Conservation (phyloP, 2,797 vertebrate species). For the Erithacus rubecula region DNA sequence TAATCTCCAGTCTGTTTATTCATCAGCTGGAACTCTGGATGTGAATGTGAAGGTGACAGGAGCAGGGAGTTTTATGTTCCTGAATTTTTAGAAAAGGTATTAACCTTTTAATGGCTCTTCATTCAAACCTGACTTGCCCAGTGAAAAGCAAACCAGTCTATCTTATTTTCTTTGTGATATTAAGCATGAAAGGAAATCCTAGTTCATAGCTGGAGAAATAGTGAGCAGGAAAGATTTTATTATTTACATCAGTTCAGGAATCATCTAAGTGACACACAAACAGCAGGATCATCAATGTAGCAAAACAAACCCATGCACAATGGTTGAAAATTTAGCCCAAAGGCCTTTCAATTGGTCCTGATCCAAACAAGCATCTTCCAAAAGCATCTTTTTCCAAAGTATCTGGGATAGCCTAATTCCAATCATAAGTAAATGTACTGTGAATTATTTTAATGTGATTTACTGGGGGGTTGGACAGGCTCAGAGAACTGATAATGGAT, state of each 20-base stretch:
- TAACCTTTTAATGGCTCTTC: constrained; percentile 36
- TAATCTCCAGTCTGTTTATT: constrained; percentile 68
- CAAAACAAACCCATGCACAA: not conserved
- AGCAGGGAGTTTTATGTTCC: constrained; percentile 23
- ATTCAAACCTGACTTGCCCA: constrained; percentile 21
- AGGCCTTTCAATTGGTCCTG: not conserved
- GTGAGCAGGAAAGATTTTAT: not conserved
- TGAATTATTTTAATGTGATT: not conserved
- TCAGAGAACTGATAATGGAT: not conserved
- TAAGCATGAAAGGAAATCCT: not conserved
- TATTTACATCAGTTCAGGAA: not conserved
- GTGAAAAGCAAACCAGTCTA: not conserved
- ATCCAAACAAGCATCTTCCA: not conserved
- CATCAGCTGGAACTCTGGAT: constrained; percentile 55
- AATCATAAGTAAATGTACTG: not conserved
- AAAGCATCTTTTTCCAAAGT: not conserved
- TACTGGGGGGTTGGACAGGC: not conserved
- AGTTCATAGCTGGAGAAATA: not conserved
- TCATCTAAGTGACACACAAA: not conserved
- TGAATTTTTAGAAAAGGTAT: constrained; percentile 23
- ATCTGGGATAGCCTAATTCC: not conserved
- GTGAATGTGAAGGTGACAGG: constrained; percentile 47
- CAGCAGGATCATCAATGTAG: not conserved
- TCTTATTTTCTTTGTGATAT: not conserved
- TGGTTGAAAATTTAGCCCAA: not conserved